These are phyloP conservation scores for Eclectus roratus DNA, from an alignment of 2,113 vertebrate species.

Conservation along the genomic window DNA sequence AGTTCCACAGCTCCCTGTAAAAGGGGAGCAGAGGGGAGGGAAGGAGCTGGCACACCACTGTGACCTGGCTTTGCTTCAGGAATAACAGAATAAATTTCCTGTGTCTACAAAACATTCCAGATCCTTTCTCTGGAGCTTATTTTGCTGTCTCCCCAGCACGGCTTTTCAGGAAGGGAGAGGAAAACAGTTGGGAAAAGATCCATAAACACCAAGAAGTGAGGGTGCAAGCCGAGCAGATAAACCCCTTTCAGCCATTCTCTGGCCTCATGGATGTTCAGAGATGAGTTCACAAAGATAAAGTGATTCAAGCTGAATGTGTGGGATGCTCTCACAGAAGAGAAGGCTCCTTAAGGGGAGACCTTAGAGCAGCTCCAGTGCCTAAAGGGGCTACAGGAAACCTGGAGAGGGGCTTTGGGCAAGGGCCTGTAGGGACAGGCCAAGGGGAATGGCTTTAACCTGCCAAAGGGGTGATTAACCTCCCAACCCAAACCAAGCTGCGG, in stretches of 20 bases:
- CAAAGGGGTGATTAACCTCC: neutral
- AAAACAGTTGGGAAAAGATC: neutral
- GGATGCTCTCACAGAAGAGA: neutral
- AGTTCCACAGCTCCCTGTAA: neutral
- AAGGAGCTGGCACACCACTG: neutral
- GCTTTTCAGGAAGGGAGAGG: neutral
- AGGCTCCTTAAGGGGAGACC: neutral
- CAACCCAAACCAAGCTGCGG: neutral
- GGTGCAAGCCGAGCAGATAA: neutral
- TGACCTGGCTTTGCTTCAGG: neutral
- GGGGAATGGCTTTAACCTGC: neutral
- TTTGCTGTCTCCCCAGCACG: neutral
- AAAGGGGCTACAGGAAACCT: neutral
- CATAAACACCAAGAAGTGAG: neutral
- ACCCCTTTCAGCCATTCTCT: neutral
- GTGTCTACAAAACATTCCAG: neutral
- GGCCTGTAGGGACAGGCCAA: neutral
- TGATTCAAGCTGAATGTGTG: neutral
- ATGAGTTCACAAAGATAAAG: neutral
- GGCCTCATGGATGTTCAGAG: neutral
- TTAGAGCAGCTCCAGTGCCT: neutral
- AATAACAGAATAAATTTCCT: constrained; percentile 15
- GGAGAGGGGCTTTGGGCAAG: neutral
- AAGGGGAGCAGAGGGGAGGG: neutral
- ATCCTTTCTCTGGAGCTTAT: neutral